Evolutionary conservation across 64 coral and sea anemone species (phyloP).

Genomic region (Trachythela sp.): DNA sequence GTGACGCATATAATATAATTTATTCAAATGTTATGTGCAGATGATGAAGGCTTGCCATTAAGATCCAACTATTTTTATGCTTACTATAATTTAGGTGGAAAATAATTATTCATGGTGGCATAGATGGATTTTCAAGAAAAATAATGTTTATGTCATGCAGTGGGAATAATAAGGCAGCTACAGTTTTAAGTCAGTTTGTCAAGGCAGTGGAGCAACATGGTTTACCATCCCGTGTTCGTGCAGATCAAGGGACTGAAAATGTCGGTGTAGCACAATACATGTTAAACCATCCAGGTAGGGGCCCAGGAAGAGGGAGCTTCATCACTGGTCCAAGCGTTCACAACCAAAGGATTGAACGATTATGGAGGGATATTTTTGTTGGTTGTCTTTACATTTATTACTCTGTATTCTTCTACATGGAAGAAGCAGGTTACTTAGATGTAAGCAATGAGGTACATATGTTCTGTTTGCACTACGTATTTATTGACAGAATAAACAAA

Average conservation of each 20-base stretch:
- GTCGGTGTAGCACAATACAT: not conserved
- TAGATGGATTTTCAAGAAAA: slow-evolving; percentile 4
- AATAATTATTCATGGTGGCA: not conserved
- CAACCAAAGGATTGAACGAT: not conserved
- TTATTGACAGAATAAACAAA: slow-evolving; percentile 8
- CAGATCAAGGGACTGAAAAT: not conserved
- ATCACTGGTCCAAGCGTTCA: not conserved
- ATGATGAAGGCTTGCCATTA: not conserved
- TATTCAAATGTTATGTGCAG: not conserved
- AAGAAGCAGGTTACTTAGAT: not conserved
- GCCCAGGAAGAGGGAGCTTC: not conserved
- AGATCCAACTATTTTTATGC: not conserved
- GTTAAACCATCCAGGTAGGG: not conserved
- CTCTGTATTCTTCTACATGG: not conserved
- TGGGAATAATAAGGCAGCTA: not conserved
- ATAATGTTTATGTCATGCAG: not conserved
- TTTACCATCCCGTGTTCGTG: not conserved
- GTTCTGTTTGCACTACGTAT: not conserved
- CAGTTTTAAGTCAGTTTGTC: not conserved
- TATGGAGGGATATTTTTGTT: not conserved
- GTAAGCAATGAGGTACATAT: not conserved
- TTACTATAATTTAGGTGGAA: not conserved
- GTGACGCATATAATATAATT: no score
- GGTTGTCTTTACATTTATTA: slow-evolving; percentile 5
- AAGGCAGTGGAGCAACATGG: not conserved